These are phyloP conservation scores for Aelia acuminata DNA, from an alignment of 2,888 invertebrate species.

Conservation along the genomic window DNA sequence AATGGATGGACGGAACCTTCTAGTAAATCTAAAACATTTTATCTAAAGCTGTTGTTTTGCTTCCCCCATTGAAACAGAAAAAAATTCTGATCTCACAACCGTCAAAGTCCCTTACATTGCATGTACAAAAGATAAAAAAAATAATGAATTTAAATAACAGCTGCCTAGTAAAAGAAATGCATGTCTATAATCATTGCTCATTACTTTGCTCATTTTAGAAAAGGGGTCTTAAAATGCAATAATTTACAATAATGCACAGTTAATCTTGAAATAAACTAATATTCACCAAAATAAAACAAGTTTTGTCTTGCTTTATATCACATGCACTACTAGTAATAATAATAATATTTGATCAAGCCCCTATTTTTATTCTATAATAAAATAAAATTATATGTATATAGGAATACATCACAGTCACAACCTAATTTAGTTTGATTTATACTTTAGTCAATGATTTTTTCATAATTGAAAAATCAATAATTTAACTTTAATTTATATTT, in stretches of 20 bases:
- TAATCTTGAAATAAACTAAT: not conserved
- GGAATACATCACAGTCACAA: conserved; percentile 23
- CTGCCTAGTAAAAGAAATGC: not conserved
- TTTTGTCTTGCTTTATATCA: not conserved
- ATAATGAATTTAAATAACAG: not conserved
- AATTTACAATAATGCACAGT: not conserved
- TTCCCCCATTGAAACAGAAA: not conserved
- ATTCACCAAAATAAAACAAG: not conserved
- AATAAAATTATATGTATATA: not conserved
- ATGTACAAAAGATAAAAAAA: not conserved
- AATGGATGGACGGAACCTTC: not conserved
- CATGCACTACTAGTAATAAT: not conserved
- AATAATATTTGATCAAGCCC: not conserved
- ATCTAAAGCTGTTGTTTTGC: not conserved
- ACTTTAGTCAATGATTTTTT: not conserved
- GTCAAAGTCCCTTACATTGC: not conserved
- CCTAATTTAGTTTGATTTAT: conserved; percentile 9
- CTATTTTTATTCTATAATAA: not conserved
- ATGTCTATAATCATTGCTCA: not conserved
- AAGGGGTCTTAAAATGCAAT: not conserved
- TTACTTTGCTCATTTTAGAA: not conserved
- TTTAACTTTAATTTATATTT: not conserved
- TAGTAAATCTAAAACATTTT: not conserved
- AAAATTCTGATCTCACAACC: not conserved
- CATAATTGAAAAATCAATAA: not conserved